Evolutionary conservation across 1,140 invertebrate genomes (phyloP), one percentile per base, ranked within the genome.

Genomic region (Spodoptera litura): DNA sequence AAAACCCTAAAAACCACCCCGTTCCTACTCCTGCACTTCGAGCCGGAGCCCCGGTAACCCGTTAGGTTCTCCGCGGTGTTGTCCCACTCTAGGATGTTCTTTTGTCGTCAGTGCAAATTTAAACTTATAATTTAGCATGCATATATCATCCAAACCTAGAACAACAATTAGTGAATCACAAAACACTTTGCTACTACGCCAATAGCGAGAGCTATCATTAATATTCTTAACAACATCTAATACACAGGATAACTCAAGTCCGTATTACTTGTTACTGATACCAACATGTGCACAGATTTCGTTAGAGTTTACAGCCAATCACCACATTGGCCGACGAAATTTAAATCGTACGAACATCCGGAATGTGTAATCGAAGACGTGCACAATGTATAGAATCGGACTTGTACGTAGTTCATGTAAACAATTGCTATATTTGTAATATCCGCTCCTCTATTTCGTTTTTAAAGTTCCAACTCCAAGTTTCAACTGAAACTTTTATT

Each of bases 281-380:
- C 15, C 51, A 15, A 53, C 49, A 10, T 31, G n/a, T 55, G n/a
- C 27, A 27, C 51, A 10, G 15, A 49, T 68, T 56, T n/a, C 38
- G 38, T 44, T 53, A 75, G 52, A 62, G 25, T 44, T 20, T 8
- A 49, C 58, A 27, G 13, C 52, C 5, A n/a, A 12, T 56, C 25
- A n/a, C 11, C 49, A 27, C n/a, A 0, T 5, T 35, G n/a, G 62
- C 62, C 15, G 10, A 77, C 38, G 31, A 77, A 20, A 77, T 77
- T 77, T 27, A 58, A 77, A 77, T 49, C 52, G 52, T 68, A 44
- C 35, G 12, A 68, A 35, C 78, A 76, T 80, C 83, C 86, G 86
- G 83, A 82, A 84, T 80, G 81, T 80, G 84, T 83, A 87, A 88
- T 83, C 76, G 66, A 84, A 87, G 78, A 83, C 66, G 66, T 76